phyloP scores from a whole-genome alignment of 2,797 vertebrate species.

The Meriones psammophilus region DNA sequence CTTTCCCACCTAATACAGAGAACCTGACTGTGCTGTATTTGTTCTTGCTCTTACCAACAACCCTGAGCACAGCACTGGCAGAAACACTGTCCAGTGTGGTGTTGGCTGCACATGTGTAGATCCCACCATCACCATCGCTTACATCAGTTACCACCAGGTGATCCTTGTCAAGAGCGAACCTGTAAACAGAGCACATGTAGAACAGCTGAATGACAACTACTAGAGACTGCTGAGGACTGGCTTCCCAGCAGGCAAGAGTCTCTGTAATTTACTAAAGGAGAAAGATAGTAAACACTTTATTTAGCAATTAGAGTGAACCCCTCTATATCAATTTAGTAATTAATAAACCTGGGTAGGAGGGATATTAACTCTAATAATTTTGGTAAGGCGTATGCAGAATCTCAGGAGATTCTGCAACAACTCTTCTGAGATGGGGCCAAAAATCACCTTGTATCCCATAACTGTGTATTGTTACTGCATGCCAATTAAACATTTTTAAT shows the following conservation, averaged over 20 bases:
- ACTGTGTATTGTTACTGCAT: neutral
- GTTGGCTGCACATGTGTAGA: slow-evolving; percentile 96
- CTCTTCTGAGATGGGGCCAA: neutral
- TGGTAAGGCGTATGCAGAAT: neutral
- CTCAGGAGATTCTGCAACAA: neutral
- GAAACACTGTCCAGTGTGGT: slow-evolving; percentile 96
- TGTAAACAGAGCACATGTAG: slow-evolving; percentile 86
- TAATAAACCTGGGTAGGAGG: neutral
- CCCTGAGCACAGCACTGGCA: slow-evolving; percentile 95
- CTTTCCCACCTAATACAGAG: neutral
- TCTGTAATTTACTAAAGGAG: neutral
- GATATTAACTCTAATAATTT: neutral
- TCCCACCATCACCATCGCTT: slow-evolving; percentile 94
- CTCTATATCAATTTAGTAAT: neutral
- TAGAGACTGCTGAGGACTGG: neutral
- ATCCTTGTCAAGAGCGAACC: slow-evolving; percentile 92
- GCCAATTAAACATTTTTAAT: neutral
- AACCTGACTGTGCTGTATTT: neutral
- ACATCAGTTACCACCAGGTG: slow-evolving; percentile 94
- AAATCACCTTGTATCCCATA: neutral
- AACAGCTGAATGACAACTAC: neutral
- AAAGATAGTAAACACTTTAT: neutral
- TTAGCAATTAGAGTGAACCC: neutral
- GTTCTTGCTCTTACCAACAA: slow-evolving; percentile 93
- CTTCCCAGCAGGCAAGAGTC: neutral